Conservation (phyloP, 30 jellyfish, hydroid and myxozoan species). For the Chironex yamaguchii region DNA sequence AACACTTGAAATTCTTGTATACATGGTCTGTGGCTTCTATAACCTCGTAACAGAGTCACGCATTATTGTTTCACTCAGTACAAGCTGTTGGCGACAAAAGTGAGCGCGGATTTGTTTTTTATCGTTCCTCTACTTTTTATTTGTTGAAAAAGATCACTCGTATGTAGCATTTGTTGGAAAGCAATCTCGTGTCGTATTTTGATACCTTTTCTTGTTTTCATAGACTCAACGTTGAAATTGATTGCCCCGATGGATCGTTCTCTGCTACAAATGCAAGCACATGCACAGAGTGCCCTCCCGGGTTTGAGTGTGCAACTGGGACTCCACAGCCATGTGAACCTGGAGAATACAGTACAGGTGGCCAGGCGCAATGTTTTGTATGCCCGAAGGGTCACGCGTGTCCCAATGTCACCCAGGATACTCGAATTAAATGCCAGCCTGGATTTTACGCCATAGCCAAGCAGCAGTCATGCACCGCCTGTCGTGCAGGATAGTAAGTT, state of each 20-base stretch:
- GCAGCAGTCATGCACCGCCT: conserved; percentile 76
- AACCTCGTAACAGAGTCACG: too few relatives aligned
- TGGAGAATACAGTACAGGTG: conserved; percentile 87
- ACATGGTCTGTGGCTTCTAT: too few relatives aligned
- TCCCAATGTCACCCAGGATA: conserved; percentile 74
- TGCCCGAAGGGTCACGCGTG: conserved; percentile 94
- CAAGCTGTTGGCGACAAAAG: too few relatives aligned
- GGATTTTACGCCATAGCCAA: conserved; percentile 83
- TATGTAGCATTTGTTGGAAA: not conserved
- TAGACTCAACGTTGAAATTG: conserved; percentile 49
- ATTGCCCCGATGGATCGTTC: conserved; percentile 70
- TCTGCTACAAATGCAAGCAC: conserved; percentile 58
- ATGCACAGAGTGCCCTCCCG: conserved; percentile 91
- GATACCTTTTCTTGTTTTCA: not conserved
- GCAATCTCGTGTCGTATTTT: not conserved
- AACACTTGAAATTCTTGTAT: too few relatives aligned
- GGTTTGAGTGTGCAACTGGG: conserved; percentile 81
- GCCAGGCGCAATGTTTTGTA: conserved; percentile 72
- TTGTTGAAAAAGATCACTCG: too few relatives aligned
- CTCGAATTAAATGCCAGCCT: conserved; percentile 60
- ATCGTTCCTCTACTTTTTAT: too few relatives aligned
- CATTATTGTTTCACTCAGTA: too few relatives aligned
- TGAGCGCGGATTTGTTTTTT: too few relatives aligned
- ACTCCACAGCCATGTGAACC: conserved; percentile 75
- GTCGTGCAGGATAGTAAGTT: conserved; percentile 95